Percentiles rank a stretch among this genome's conserved stretches.
phyloP scores from a whole-genome alignment of 2,888 invertebrate genomes.

The Clostera curtula region DNA sequence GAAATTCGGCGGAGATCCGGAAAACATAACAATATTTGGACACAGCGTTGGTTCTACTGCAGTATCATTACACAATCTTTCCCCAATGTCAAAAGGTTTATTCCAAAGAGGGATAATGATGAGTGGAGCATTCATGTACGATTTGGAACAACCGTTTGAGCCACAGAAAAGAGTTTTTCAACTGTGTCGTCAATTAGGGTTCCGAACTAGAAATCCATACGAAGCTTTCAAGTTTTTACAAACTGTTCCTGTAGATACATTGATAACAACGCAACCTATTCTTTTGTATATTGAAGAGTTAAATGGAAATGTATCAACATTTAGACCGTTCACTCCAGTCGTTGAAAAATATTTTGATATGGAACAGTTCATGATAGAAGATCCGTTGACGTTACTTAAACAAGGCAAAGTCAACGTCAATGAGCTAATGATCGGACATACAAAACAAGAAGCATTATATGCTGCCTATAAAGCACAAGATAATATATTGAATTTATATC shows the following conservation, averaged over 20 bases:
- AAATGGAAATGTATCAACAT: conserved; percentile 2
- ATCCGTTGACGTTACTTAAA: conserved; percentile 14
- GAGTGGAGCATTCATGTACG: conserved; percentile 26
- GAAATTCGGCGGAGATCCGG: conserved; percentile 22
- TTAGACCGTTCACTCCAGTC: conserved; percentile 17
- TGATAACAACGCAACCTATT: conserved; percentile 6
- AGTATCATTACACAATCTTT: conserved; percentile 17
- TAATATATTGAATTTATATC: conserved; percentile 11
- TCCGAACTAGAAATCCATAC: conserved; percentile 21
- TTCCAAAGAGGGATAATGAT: conserved; percentile 26
- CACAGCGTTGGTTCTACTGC: conserved; percentile 20
- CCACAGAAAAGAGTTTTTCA: conserved; percentile 23
- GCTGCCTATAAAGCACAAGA: neutral
- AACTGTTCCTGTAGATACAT: conserved; percentile 13
- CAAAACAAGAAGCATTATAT: conserved; percentile 74
- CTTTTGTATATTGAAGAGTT: conserved; percentile 5
- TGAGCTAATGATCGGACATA: conserved; percentile 80
- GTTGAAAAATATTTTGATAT: conserved; percentile 21
- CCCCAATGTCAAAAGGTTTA: conserved; percentile 30
- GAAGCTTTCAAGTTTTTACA: conserved; percentile 28
- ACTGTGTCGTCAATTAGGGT: conserved; percentile 25
- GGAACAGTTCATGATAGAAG: conserved; percentile 19
- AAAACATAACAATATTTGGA: conserved; percentile 25
- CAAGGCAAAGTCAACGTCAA: conserved; percentile 51
- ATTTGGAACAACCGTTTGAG: conserved; percentile 23